Evolutionary conservation across 2,113 vertebrate genomes (phyloP).

Genomic region (Pimephales promelas): DNA sequence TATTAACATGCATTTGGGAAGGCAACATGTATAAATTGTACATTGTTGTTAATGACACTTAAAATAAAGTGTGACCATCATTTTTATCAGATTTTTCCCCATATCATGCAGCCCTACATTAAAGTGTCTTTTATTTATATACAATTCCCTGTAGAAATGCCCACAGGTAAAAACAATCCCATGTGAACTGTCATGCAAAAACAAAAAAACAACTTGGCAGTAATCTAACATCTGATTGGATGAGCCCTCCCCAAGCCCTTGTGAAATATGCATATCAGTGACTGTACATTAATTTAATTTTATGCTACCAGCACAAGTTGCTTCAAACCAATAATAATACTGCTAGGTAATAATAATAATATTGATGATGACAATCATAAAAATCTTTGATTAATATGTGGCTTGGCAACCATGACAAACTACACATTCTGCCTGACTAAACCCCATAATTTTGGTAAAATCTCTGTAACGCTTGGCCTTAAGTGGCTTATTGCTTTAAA

Average conservation of each 20-base stretch:
- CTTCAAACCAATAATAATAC: conserved; percentile 21
- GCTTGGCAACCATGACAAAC: conserved; percentile 1
- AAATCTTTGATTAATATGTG: conserved; percentile 22
- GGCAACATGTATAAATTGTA: background rate
- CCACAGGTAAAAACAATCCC: background rate
- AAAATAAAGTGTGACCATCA: too few relatives aligned
- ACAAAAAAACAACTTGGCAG: background rate
- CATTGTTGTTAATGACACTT: too few relatives aligned
- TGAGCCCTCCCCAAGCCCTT: background rate
- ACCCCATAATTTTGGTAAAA: conserved; percentile 11
- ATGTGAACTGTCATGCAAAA: background rate
- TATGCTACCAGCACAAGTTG: background rate
- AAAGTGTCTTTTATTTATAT: background rate
- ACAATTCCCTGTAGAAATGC: background rate
- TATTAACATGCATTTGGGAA: background rate
- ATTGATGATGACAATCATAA: background rate
- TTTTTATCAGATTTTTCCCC: background rate
- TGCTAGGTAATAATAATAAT: conserved; percentile 16
- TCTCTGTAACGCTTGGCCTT: background rate
- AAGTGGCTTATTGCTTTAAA: conserved; percentile 2
- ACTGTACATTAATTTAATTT: background rate
- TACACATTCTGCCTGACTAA: conserved; percentile 1
- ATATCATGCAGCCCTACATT: background rate
- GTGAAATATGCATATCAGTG: background rate
- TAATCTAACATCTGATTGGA: background rate